Conservation (phyloP, 2,888 invertebrate species). For the Hyles lineata region DNA sequence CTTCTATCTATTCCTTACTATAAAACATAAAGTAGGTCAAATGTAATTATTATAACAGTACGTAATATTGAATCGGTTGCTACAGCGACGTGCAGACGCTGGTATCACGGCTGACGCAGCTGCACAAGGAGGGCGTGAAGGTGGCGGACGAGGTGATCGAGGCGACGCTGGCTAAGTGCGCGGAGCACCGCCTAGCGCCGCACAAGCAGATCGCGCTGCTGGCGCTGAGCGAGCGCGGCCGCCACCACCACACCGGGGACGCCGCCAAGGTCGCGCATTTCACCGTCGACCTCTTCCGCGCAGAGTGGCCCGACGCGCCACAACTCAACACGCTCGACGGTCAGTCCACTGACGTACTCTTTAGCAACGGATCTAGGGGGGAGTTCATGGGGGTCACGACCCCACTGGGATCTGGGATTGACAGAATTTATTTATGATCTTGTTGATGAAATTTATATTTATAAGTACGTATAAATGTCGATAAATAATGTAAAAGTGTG, state of each 20-base stretch:
- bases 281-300: slow-evolving; percentile 59
- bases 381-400: no score
- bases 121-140: slow-evolving; percentile 66
- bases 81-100: slow-evolving; percentile 61
- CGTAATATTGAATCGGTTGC: no score
- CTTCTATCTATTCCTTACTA: no score
- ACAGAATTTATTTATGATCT: no score
- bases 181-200: slow-evolving; percentile 55
- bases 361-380: no score
- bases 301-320: slow-evolving; percentile 59
- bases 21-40: no score
- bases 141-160: slow-evolving; percentile 61
- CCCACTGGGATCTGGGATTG: no score
- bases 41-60: no score
- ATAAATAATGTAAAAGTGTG: no score
- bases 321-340: slow-evolving; percentile 56
- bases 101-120: slow-evolving; percentile 57
- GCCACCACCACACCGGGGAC: slow-evolving; percentile 51
- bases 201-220: slow-evolving; percentile 64
- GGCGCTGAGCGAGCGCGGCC: slow-evolving; percentile 53
- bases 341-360: slow-evolving; percentile 39
- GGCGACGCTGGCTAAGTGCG: slow-evolving; percentile 48
- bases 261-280: slow-evolving; percentile 58
- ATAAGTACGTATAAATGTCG: no score
- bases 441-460: no score